Evolutionary conservation across 2,888 invertebrate genomes (phyloP).

Genomic region (Arge pagana): DNA sequence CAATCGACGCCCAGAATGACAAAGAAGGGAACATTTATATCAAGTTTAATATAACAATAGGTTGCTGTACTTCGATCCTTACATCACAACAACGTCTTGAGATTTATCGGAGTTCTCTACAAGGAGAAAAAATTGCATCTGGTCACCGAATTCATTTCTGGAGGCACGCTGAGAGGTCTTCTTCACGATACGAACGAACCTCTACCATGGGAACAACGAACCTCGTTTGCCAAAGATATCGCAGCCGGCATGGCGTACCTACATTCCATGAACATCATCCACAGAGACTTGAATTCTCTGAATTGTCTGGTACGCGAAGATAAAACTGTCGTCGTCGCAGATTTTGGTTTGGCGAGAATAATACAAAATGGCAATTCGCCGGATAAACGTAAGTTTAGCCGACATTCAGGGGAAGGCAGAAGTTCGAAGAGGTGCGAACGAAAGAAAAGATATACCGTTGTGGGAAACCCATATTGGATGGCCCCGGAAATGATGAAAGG

Average conservation of each 20-base stretch:
- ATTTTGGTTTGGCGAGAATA: slow-evolving; percentile 90
- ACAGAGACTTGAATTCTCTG: slow-evolving; percentile 92
- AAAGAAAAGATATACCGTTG: slow-evolving; percentile 91
- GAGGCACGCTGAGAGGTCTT: slow-evolving; percentile 86
- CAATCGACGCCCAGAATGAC: too few relatives aligned
- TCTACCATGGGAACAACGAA: slow-evolving; percentile 80
- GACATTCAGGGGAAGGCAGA: slow-evolving; percentile 57
- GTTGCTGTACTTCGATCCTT: slow-evolving; percentile 90
- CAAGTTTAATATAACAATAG: slow-evolving; percentile 59
- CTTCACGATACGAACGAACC: slow-evolving; percentile 74
- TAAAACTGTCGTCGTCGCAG: slow-evolving; percentile 91
- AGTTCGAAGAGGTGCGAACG: slow-evolving; percentile 68
- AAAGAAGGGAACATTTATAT: too few relatives aligned
- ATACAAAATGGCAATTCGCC: slow-evolving; percentile 63
- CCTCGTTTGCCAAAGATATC: slow-evolving; percentile 88
- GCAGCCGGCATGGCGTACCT: slow-evolving; percentile 93
- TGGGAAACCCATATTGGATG: slow-evolving; percentile 98
- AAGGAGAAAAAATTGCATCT: slow-evolving; percentile 89
- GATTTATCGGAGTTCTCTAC: slow-evolving; percentile 91
- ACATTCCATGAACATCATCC: slow-evolving; percentile 93
- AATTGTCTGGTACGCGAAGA: slow-evolving; percentile 93
- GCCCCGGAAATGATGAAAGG: slow-evolving; percentile 99
- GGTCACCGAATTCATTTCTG: slow-evolving; percentile 91
- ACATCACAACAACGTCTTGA: slow-evolving; percentile 86
- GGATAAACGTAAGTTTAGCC: slow-evolving; percentile 52